Evolutionary conservation across 2,888 invertebrate species (phyloP), one percentile per base, ranked within the genome.

Genomic region (Flexamia atlantica): DNA sequence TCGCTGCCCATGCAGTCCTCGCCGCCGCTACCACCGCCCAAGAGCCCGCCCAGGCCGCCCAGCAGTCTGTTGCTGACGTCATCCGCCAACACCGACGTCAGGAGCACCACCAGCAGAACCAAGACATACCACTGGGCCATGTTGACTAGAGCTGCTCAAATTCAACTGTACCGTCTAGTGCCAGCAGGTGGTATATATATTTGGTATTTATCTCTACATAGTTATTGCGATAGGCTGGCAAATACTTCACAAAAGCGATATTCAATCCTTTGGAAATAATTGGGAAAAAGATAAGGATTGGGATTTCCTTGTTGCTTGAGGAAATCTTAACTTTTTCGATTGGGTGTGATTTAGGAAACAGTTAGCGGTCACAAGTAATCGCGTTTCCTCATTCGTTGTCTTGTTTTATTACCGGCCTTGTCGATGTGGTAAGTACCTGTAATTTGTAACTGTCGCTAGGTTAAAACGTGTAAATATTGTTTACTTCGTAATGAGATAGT

Each of bases 1-100:
- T 23, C 57, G 20, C 57, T 57, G 23, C 57, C 57, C 57, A 57
- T 57, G 23, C 57, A 57, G 20, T 57, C 57, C 10, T 12, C 57
- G 3, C 17, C 23, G 20, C 4, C 20, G 57, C 57, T 23, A 2
- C 57, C 57, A 7, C 57, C 57, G 1, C 57, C 57, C 9, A 57
- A 23, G 5, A n/a, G 9, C 2, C 57, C 57, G 0, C 20, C 23
- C 20, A 57, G 12, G 23, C 2, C 2, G 5, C 57, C 57, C 23
- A 7, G 57, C 7, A 23, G 57, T 7, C 12, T 2, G 9, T 20
- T 20, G 57, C 12, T 2, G 9, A 23, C 23, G 57, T 57, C 23
- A 2, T 7, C 57, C 57, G 23, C 5, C 9, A 12, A 20, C 12
- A 57, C 57, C 3, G 57, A 57, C 23, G 46, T 17, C 14, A 57